Conservation (phyloP, 2,797 vertebrate genomes). For the Clarias laeviceps region DNA sequence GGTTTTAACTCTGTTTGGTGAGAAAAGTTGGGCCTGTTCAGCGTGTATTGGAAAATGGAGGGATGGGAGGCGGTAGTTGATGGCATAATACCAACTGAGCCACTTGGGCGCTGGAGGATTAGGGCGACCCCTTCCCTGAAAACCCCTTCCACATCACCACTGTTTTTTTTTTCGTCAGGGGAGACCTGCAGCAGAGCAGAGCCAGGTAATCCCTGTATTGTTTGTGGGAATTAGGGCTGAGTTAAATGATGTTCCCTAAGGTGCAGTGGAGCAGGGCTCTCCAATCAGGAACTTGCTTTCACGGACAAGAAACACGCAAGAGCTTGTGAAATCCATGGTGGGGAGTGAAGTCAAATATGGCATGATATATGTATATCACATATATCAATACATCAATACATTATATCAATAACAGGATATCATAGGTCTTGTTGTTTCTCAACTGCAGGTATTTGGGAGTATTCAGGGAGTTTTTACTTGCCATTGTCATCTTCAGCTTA, state of each 20-base stretch:
- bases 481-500: too few species aligned
- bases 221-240: slow-evolving; percentile 46
- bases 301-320: neutral
- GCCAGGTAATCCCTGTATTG: slow-evolving; percentile 66
- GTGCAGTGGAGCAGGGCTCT: neutral
- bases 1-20: slow-evolving; percentile 65
- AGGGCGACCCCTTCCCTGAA: slow-evolving; percentile 55
- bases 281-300: neutral
- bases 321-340: neutral
- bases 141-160: slow-evolving; percentile 67
- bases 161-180: slow-evolving; percentile 64
- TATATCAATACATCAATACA: too few species aligned
- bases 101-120: slow-evolving; percentile 48
- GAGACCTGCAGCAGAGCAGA: slow-evolving; percentile 48
- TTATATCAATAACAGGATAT: too few species aligned
- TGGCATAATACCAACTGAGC: slow-evolving; percentile 55
- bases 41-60: slow-evolving; percentile 6
- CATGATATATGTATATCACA: too few species aligned
- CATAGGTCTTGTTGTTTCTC: neutral
- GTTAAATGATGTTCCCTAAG: neutral
- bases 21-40: slow-evolving; percentile 32
- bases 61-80: slow-evolving; percentile 27
- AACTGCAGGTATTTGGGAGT: neutral
- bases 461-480: too few species aligned
- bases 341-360: neutral